These are phyloP conservation scores for Cinclus cinclus DNA, from an alignment of 2,113 vertebrate species.

Conservation along the genomic window DNA sequence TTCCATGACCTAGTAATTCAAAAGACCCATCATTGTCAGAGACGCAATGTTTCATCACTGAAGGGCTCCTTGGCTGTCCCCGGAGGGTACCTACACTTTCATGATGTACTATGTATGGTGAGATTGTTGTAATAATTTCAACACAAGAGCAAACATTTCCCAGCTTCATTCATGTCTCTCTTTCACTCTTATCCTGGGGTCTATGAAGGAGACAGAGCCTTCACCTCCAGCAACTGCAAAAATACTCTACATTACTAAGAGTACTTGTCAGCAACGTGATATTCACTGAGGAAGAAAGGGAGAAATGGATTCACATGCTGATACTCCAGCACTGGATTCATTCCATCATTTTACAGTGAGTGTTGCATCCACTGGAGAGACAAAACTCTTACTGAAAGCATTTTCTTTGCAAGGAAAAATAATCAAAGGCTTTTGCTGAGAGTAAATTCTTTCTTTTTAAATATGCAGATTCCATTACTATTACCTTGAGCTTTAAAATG, in stretches of 20 bases:
- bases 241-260: neutral
- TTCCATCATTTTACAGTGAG: neutral
- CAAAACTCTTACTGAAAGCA: neutral
- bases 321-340: neutral
- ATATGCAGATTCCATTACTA: neutral
- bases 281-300: neutral
- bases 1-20: neutral
- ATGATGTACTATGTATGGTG: neutral
- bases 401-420: neutral
- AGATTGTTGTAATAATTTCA: neutral
- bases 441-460: neutral
- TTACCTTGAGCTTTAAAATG: neutral
- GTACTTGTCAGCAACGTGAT: neutral
- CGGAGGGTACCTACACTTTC: neutral
- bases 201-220: neutral
- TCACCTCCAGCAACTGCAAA: neutral
- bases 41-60: neutral
- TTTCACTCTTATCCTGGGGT: neutral
- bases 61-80: neutral
- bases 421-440: neutral
- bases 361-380: neutral
- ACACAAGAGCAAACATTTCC: neutral
- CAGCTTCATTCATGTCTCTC: neutral
- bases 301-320: neutral
- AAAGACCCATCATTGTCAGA: neutral